Base-by-base conservation (phyloP, 2,797 vertebrate genomes). In the Sebastes alutus region DNA sequence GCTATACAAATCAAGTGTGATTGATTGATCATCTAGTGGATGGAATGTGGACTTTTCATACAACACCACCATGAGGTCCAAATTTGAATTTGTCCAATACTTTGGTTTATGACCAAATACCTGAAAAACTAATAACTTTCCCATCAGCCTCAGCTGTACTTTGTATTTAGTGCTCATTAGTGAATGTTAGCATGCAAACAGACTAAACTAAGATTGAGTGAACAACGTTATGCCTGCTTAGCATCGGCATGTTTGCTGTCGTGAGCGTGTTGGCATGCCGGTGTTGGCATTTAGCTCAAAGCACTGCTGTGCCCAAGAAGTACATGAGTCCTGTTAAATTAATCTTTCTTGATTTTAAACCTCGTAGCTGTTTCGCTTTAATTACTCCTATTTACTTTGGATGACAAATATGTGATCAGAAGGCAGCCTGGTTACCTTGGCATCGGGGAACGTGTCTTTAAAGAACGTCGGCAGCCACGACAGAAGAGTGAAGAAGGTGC, bases 391-490 rank as follows among this genome's bases (percentile, higher is more conserved):
- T 55, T 46, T 30, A 72, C 10, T 4, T 12, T 23, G 4, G 16
- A 46, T 27, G 5, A 33, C 13, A 73, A 52, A 76, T 9, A 30
- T 20, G 23, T 7, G n/a, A 77, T 49, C n/a, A 46, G 27, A 62
- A 27, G 25, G 38, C 20, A 13, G 6, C 5, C 5, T 20, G 4
- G 91, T 93, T 92, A 99, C 98, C 97, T 99, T 98, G 13, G 98
- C 96, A 6, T 97, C 94, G 0, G 98, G 98, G 84, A 97, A 99
- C 1, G 95, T 97, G 87, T 99, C 98, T 90, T 96, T 97, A 62
- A 99, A 99, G 96, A 97, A 99, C 0, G 97, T 99, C 1, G 98
- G 98, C 87, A 99, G 94, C 98, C 98, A 99, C 49, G 98, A 99
- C 83, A 99, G 94, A 33, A 99, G 95, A 7, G 97, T 97, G 95